Evolutionary conservation across 2,113 vertebrate species (phyloP).

Genomic region (Balaeniceps rex): DNA sequence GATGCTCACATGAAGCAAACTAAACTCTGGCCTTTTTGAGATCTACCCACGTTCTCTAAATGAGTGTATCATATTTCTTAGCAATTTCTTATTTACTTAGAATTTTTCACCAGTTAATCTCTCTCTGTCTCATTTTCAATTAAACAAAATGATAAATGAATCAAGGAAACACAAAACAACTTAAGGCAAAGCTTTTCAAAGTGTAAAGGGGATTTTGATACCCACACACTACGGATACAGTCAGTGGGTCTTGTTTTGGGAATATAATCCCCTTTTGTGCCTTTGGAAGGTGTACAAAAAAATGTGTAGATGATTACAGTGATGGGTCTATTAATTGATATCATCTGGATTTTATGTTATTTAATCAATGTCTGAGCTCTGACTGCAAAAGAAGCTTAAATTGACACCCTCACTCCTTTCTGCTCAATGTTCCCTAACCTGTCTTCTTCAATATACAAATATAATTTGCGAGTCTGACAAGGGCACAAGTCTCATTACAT

Average conservation of each 20-base stretch:
- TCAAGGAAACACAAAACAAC: not conserved
- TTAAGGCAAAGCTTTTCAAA: not conserved
- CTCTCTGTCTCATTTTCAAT: not conserved
- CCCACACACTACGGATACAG: not conserved
- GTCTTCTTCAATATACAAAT: rapidly evolving
- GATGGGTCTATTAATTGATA: not conserved
- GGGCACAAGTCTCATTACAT: not conserved
- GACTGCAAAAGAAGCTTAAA: not conserved
- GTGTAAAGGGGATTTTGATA: not conserved
- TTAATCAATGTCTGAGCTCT: not conserved
- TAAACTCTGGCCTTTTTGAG: not conserved
- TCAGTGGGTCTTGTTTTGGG: not conserved
- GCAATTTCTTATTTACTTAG: not conserved
- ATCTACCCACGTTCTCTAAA: not conserved
- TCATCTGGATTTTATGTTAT: slow-evolving; percentile 2
- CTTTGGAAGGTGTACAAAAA: not conserved
- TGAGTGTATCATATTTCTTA: not conserved
- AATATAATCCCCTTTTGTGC: not conserved
- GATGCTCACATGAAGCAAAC: not conserved
- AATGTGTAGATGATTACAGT: not conserved
- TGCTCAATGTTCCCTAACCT: not conserved
- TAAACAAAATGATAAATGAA: not conserved
- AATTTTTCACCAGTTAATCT: not conserved
- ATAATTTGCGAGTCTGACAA: not conserved
- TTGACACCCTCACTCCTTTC: not conserved